Evolutionary conservation across 1,140 invertebrate genomes (phyloP).

Genomic region (Littorina saxatilis): DNA sequence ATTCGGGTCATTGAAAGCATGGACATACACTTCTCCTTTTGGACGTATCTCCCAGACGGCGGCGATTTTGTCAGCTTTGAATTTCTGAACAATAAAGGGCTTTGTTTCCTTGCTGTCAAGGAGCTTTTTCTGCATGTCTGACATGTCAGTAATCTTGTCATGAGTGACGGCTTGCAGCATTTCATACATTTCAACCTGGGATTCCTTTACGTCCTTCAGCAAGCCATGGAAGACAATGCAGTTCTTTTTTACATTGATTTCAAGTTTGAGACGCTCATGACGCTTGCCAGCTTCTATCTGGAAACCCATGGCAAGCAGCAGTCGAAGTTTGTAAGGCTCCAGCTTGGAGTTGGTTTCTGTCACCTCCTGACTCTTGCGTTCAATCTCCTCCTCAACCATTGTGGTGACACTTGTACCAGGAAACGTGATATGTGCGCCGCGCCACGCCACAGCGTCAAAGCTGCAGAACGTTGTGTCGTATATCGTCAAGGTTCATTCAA

Average conservation of each 20-base stretch:
- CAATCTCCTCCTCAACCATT: slow-evolving; percentile 36
- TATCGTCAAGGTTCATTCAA: no score
- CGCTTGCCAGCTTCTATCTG: slow-evolving; percentile 36
- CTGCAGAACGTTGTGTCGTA: no score
- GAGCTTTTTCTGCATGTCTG: slow-evolving; percentile 16
- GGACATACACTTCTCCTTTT: slow-evolving; percentile 22
- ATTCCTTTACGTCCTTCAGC: slow-evolving; percentile 43
- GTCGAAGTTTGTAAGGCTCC: slow-evolving; percentile 35
- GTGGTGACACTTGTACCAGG: no score
- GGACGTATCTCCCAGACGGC: slow-evolving; percentile 31
- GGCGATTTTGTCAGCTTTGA: slow-evolving; percentile 22
- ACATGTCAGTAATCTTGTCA: slow-evolving; percentile 6
- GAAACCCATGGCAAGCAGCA: slow-evolving; percentile 42
- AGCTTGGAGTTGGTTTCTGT: slow-evolving; percentile 40
- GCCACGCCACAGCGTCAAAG: no score
- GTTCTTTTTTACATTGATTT: slow-evolving; percentile 27
- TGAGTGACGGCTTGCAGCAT: not conserved
- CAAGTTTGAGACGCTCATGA: slow-evolving; percentile 40
- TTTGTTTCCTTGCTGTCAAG: slow-evolving; percentile 15
- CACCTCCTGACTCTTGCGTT: slow-evolving; percentile 48
- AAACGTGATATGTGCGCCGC: no score
- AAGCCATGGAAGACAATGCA: slow-evolving; percentile 47
- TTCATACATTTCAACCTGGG: slow-evolving; percentile 45
- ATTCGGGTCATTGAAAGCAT: slow-evolving; percentile 18
- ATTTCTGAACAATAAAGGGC: slow-evolving; percentile 29